phyloP scores from a whole-genome alignment of 2,797 vertebrate species.

The Otus scops region DNA sequence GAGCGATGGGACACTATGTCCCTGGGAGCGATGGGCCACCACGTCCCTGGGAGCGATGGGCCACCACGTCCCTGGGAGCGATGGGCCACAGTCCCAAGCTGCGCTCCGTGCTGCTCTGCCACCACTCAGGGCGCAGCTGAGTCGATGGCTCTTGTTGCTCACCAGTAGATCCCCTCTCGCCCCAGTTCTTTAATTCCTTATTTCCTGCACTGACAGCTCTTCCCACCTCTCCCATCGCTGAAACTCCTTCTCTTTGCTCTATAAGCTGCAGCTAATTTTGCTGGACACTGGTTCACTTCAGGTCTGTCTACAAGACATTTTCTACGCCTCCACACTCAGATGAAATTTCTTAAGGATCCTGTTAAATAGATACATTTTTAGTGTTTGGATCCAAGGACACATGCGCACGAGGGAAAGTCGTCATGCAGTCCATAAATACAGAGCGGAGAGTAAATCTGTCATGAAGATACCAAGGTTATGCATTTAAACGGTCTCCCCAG shows the following conservation, averaged over 20 bases:
- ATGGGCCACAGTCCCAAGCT: accelerated
- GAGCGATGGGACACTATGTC: accelerated
- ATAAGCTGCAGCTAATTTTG: not conserved
- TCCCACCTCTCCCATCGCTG: not conserved
- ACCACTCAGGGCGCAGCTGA: not conserved
- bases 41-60: accelerated
- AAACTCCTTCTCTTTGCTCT: not conserved
- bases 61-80: not conserved
- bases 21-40: not conserved
- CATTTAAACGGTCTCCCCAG: not conserved
- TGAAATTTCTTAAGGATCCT: not conserved
- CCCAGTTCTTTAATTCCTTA: not conserved
- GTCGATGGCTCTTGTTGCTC: not conserved
- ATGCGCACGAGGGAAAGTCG: not conserved
- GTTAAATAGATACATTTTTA: not conserved
- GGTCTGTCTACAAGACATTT: not conserved
- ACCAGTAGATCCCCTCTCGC: not conserved
- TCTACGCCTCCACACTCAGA: not conserved
- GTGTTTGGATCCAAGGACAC: not conserved
- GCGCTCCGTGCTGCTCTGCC: not conserved
- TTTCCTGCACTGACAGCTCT: not conserved
- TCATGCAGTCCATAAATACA: not conserved
- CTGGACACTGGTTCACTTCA: not conserved
- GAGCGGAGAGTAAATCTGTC: not conserved
- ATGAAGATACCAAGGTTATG: not conserved